Base-by-base conservation (phyloP, 2,888 invertebrate genomes). In the Thalpophila matura region DNA sequence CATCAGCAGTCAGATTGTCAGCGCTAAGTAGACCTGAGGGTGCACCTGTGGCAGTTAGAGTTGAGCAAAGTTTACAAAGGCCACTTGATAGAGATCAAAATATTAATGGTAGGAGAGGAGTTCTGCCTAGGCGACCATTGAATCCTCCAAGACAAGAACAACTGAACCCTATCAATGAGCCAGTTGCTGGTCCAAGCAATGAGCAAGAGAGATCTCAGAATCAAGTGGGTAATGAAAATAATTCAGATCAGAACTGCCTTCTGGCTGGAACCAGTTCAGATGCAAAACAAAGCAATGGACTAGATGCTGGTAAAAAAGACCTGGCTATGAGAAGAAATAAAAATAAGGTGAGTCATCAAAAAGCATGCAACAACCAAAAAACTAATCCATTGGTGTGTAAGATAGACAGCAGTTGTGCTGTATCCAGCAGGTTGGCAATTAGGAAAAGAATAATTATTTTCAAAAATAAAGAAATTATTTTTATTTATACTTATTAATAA, bases 51-150 rank as follows among this genome's bases (percentile, higher is more conserved):
- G 91, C 91, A 74, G 95, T 89, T 57, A 92, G 90, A 82, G 92
- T 92, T 58, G 94, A 93, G 77, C 95, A 95, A 81, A 95, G 93
- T 72, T 86, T 93, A 73, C 91, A 94, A 66, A 90, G 94, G 55
- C 95, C 95, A 38, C 79, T 96, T 53, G 97, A 97, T 84, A 94
- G 95, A 83, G 97, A 97, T 86, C 96, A 96, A 74, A 97, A 97
- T 87, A 96, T 97, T 24, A 97, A 97, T 90, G 97, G 97, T 1
- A 95, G 96, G 74, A 94, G 96, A 79, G 97, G 97, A 42, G 92
- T 95, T 5, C 84, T 96, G 54, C 94, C 94, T 24, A 85, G 94
- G 68, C 90, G 93, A 64, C 81, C 83, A 66, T 64, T 80, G 46
- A 85, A 86, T 67, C 67, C 76, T 57, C 77, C 79, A 57, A 88